phyloP scores from a whole-genome alignment of 2,113 vertebrate genomes.

The Lophotis ruficrista region DNA sequence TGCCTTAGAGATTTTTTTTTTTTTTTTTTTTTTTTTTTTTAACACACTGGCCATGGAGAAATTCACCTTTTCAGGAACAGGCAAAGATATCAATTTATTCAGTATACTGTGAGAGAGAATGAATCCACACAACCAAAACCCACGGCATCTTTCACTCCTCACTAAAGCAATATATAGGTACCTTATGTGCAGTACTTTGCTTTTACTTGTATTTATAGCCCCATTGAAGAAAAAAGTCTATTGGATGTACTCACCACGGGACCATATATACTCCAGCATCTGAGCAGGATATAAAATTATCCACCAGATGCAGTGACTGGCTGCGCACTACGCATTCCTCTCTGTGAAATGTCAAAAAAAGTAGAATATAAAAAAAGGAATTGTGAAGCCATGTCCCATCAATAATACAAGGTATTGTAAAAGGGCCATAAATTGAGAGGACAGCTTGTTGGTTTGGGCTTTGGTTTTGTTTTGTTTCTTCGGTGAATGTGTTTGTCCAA shows the following conservation, averaged over 20 bases:
- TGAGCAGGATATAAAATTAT: constrained; percentile 15
- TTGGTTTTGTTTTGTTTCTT: constrained; percentile 51
- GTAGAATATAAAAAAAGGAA: background rate
- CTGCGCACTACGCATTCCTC: background rate
- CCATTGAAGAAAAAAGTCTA: constrained; percentile 43
- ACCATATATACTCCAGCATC: constrained; percentile 49
- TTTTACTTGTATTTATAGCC: constrained; percentile 64
- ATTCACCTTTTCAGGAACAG: constrained; percentile 40
- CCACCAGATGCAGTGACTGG: background rate
- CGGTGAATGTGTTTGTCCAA: constrained; percentile 26
- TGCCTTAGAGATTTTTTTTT: background rate
- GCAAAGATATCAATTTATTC: constrained; percentile 47
- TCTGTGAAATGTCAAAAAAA: constrained; percentile 21
- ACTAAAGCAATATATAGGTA: constrained; percentile 43
- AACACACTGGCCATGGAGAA: background rate
- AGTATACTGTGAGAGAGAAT: background rate
- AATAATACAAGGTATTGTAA: constrained; percentile 42
- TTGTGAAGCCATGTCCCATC: constrained; percentile 18
- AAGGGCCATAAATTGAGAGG: constrained; percentile 47
- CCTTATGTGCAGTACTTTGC: constrained; percentile 48
- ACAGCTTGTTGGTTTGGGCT: constrained; percentile 57
- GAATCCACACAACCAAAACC: constrained; percentile 11
- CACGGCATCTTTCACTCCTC: constrained; percentile 29
- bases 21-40: background rate
- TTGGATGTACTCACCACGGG: constrained; percentile 13